Conservation (phyloP, 2,113 vertebrate genomes). For the Psettodes erumei region DNA sequence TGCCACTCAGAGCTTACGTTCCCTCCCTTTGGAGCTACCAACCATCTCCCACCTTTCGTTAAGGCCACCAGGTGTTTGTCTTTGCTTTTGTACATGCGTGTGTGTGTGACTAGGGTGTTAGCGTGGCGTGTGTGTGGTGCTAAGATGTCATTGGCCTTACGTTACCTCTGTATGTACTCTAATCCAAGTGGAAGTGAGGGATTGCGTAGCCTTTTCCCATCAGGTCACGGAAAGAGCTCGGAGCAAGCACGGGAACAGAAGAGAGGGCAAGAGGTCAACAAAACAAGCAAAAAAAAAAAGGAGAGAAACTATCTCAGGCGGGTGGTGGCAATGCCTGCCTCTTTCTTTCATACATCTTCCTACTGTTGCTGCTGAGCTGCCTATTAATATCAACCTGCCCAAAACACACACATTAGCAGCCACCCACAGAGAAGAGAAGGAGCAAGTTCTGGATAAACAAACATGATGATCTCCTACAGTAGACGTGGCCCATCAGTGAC, state of each 20-base stretch:
- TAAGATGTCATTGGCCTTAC: constrained; percentile 41
- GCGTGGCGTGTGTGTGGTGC: constrained; percentile 15
- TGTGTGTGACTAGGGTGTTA: constrained; percentile 2
- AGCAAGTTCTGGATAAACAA: constrained; percentile 47
- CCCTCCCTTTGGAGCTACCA: constrained; percentile 36
- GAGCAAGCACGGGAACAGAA: constrained; percentile 2
- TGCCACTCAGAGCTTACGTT: constrained; percentile 50
- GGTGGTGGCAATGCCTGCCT: not conserved
- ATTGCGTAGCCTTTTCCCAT: constrained; percentile 31
- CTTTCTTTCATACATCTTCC: constrained; percentile 4
- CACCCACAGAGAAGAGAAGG: constrained; percentile 15
- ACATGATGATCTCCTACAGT: constrained; percentile 32
- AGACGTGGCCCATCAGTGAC: constrained; percentile 31
- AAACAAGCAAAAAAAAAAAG: not conserved
- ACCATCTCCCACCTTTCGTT: constrained; percentile 47
- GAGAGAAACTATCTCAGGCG: not conserved
- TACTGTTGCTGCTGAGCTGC: constrained; percentile 10
- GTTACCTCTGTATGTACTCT: constrained; percentile 31
- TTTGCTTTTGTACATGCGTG: constrained; percentile 9
- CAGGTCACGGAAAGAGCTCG: constrained; percentile 25
- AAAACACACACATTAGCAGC: constrained; percentile 8
- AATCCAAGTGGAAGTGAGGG: constrained; percentile 39
- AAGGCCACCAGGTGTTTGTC: constrained; percentile 41
- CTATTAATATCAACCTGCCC: constrained; percentile 17
- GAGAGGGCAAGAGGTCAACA: not conserved